A percentile compares a stretch with the other conserved stretches of the same genome.
phyloP scores from a whole-genome alignment of 37 sponge, comb jelly and placozoan species.

The Diacarnus erythraeanus region DNA sequence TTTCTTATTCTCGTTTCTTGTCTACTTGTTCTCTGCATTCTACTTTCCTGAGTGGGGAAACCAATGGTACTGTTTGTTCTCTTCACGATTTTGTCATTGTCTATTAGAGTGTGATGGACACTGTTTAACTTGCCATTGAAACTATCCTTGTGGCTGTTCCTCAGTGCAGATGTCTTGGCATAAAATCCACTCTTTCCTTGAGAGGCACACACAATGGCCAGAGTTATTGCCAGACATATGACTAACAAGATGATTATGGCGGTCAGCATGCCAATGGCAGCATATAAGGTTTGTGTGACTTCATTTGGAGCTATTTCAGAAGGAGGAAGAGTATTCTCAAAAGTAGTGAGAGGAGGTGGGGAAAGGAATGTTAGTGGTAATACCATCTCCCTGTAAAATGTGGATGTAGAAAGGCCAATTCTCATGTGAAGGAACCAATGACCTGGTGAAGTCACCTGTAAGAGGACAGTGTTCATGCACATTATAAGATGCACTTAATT shows the following conservation, averaged over 20 bases:
- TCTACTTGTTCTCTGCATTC: neutral
- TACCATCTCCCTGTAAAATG: neutral
- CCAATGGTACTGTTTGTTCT: slow-evolving; percentile 36
- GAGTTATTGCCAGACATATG: neutral
- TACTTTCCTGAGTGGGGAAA: slow-evolving; percentile 26
- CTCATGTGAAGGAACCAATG: neutral
- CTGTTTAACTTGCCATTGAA: neutral
- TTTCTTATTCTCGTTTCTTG: neutral
- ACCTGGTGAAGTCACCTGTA: slow-evolving; percentile 1
- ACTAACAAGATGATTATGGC: neutral
- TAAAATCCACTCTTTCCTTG: neutral
- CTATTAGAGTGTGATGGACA: neutral
- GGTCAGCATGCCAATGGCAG: neutral
- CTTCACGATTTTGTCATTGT: neutral
- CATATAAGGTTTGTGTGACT: neutral
- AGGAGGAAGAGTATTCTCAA: neutral
- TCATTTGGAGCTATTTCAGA: neutral
- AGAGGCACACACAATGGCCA: neutral
- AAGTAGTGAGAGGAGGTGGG: neutral
- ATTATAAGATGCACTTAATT: neutral
- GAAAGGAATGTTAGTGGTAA: neutral
- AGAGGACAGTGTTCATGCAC: no score
- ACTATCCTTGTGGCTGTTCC: neutral
- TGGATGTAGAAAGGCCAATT: neutral
- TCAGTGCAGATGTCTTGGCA: neutral